A percentile compares a stretch with the other conserved stretches of the same genome.
phyloP scores from a whole-genome alignment of 2,797 vertebrate genomes.

The Myiothlypis chrysogaster region DNA sequence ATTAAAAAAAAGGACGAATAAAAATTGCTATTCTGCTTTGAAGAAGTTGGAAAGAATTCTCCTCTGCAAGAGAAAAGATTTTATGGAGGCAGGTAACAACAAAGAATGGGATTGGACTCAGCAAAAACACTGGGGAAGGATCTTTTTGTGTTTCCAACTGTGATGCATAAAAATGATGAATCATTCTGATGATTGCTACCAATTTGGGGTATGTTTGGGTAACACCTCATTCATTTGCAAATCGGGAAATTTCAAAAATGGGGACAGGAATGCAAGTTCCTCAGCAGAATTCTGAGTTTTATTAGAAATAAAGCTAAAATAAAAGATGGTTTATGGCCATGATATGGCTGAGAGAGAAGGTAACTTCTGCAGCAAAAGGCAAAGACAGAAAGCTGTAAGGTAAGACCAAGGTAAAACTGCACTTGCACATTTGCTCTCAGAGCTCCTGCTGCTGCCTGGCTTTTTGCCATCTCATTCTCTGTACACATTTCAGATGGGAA shows the following conservation, averaged over 20 bases:
- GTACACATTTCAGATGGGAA: conserved; percentile 32
- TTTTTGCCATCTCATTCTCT: conserved; percentile 1
- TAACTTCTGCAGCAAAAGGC: background rate
- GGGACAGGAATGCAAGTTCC: background rate
- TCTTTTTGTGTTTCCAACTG: background rate
- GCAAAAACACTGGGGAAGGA: background rate
- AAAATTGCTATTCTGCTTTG: background rate
- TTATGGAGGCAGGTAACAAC: background rate
- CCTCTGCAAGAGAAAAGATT: background rate
- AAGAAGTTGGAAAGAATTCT: background rate
- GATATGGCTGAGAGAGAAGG: background rate
- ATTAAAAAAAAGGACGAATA: background rate
- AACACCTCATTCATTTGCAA: background rate
- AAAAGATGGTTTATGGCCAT: background rate
- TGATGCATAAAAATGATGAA: background rate
- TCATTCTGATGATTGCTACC: background rate
- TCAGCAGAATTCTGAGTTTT: background rate
- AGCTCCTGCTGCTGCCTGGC: conserved; percentile 1
- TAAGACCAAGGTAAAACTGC: background rate
- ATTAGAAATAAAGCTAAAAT: background rate
- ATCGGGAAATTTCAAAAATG: background rate
- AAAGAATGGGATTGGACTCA: background rate
- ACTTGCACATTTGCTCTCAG: background rate
- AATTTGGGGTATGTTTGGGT: background rate
- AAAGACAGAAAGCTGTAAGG: background rate